phyloP scores from a whole-genome alignment of 2,113 vertebrate species.

The Cyprinodon tularosa region DNA sequence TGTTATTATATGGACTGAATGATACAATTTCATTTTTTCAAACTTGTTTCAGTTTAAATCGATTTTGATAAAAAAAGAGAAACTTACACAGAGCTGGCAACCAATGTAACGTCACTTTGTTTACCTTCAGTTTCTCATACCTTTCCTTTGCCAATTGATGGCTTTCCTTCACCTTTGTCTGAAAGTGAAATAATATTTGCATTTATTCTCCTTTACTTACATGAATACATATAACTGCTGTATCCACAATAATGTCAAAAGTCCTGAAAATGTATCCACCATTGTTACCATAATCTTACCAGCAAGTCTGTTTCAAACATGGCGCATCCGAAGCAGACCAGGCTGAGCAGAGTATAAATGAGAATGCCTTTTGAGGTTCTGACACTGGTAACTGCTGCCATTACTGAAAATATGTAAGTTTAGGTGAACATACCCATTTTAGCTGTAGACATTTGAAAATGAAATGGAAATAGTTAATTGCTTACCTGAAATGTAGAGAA shows the following conservation, averaged over 20 bases:
- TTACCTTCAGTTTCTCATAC: background rate
- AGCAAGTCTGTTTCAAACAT: background rate
- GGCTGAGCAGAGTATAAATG: constrained; percentile 17
- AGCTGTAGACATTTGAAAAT: too few relatives aligned
- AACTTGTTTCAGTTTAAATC: too few relatives aligned
- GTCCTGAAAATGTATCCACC: too few relatives aligned
- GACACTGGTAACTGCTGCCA: constrained; percentile 17
- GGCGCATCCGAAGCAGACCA: constrained; percentile 7
- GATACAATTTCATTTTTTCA: too few relatives aligned
- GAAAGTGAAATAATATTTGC: background rate
- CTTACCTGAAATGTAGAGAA: too few relatives aligned
- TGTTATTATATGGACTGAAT: too few relatives aligned
- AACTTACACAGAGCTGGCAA: background rate
- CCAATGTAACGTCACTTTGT: background rate
- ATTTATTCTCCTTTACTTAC: too few relatives aligned
- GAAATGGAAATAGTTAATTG: too few relatives aligned
- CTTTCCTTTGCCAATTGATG: background rate
- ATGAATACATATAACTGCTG: too few relatives aligned
- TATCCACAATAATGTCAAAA: too few relatives aligned
- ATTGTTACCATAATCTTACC: constrained; percentile 5
- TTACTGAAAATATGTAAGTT: background rate
- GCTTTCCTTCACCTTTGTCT: background rate
- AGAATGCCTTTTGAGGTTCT: constrained; percentile 9
- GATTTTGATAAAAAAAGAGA: too few relatives aligned
- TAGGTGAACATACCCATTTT: too few relatives aligned